These are phyloP conservation scores for Ophioninae sp. DNA, from an alignment of 2,888 invertebrate species.

Conservation along the genomic window DNA sequence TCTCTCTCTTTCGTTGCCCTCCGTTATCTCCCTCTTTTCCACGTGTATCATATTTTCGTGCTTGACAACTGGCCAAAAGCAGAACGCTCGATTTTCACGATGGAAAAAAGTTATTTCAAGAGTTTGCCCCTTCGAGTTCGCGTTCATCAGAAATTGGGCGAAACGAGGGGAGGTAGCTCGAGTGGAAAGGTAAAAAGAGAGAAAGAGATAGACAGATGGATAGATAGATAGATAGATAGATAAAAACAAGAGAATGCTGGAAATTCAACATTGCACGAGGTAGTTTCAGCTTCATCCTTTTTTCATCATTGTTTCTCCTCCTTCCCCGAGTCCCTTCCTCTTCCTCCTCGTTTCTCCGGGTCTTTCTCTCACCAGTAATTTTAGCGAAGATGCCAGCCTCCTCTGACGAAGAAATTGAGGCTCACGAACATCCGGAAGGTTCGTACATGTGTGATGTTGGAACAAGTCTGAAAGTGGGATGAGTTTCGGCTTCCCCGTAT, in stretches of 20 bases:
- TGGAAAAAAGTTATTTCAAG: conserved; percentile 57
- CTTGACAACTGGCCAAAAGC: conserved; percentile 59
- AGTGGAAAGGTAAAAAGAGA: neutral
- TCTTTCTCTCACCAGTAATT: conserved; percentile 22
- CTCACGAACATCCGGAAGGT: neutral
- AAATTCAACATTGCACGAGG: conserved; percentile 29
- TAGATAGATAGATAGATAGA: neutral
- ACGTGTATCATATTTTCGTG: conserved; percentile 26
- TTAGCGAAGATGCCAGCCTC: neutral
- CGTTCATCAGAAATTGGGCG: neutral
- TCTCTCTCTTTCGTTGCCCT: neutral
- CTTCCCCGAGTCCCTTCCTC: neutral
- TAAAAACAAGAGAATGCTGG: conserved; percentile 18
- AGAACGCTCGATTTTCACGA: conserved; percentile 52
- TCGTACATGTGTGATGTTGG: neutral
- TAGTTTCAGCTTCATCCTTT: neutral
- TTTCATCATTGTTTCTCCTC: neutral
- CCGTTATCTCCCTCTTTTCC: conserved; percentile 4
- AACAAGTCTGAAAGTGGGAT: neutral
- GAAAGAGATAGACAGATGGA: conserved; percentile 18
- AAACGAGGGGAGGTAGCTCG: neutral
- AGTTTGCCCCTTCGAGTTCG: conserved; percentile 21
- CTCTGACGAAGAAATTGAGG: conserved; percentile 17
- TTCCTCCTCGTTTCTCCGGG: neutral
- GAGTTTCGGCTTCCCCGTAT: neutral